Base-by-base conservation (phyloP, 2,113 vertebrate species). In the Hippocampus abdominalis region DNA sequence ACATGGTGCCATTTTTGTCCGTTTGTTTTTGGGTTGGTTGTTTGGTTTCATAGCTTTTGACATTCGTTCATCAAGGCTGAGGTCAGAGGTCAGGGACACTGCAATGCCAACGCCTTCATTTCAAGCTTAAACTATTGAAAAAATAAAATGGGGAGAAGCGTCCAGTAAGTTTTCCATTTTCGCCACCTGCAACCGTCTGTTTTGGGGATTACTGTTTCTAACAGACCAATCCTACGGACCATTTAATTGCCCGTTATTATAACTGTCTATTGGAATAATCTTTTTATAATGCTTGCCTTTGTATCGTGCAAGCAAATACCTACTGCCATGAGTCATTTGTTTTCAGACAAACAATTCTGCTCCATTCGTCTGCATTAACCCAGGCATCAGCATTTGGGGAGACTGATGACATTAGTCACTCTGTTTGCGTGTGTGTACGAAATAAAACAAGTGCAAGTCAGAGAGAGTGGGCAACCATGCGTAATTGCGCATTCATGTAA, bases 351-450 rank as follows among this genome's bases (percentile, higher is more conserved):
- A 64, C 76, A 71, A 61, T 75, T 75, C 75, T 70, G 59, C 72
- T 77, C 63, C 68, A 75, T 83, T 83, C 59, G 64, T 86, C 69
- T 79, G 68, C 56, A 77, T 86, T 77, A 82, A 74, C 59, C 61
- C 71, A 64, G 39, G 44, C 66, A 46, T 70, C 78, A 53, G 10
- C 68, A 72, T 82, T 81, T 72, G 80, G 51, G 32, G 20, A 63
- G 59, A 74, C 21, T 11, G 51, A 54, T 21, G 48, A 48, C 60
- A 73, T 70, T 48, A 61, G 46, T 42, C 49, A 15, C 1, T 11
- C 16, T 48, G 46, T 18, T 53, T 53, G 51, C 51, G 8, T 46
- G 21, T 65, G 44, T 18, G 13, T 25, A 27, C 1, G 54, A 57
- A 12, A 57, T 23, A 13, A 56, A 56, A 25, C 54, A 27, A 57